phyloP scores from a whole-genome alignment of 2,113 vertebrate species.

The Sialia sialis region DNA sequence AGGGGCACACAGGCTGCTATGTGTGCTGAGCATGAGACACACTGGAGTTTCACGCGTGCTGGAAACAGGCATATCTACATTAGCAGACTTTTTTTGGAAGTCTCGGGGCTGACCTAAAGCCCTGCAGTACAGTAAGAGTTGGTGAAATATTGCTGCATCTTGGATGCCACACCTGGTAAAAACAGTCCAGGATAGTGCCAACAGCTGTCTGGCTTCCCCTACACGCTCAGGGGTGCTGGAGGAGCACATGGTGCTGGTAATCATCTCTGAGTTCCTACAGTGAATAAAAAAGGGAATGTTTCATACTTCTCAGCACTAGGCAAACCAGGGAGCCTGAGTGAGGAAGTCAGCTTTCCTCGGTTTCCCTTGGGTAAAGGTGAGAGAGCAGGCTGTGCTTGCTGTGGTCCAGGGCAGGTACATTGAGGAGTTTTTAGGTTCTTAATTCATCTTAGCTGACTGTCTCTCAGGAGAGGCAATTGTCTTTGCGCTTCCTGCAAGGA shows the following conservation, averaged over 20 bases:
- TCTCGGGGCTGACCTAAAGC: background rate
- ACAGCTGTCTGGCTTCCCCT: background rate
- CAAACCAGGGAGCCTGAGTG: background rate
- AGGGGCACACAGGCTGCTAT: background rate
- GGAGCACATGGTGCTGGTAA: background rate
- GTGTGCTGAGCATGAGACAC: background rate
- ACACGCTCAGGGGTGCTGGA: accelerated
- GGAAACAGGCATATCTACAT: background rate
- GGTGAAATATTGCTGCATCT: background rate
- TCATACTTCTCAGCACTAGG: background rate
- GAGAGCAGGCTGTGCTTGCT: background rate
- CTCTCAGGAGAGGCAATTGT: background rate
- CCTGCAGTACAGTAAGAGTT: background rate
- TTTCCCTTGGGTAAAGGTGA: background rate
- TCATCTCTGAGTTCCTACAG: background rate
- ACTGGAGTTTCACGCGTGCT: background rate
- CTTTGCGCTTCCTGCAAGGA: background rate
- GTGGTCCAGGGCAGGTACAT: background rate
- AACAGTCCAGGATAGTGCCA: background rate
- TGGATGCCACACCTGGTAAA: background rate
- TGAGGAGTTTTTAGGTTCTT: background rate
- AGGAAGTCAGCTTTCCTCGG: background rate
- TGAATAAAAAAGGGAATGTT: background rate
- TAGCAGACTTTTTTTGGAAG: background rate
- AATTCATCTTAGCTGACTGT: background rate